Evolutionary conservation across 2,888 invertebrate genomes (phyloP), one percentile per base, ranked within the genome.

Genomic region (Zele albiditarsus): DNA sequence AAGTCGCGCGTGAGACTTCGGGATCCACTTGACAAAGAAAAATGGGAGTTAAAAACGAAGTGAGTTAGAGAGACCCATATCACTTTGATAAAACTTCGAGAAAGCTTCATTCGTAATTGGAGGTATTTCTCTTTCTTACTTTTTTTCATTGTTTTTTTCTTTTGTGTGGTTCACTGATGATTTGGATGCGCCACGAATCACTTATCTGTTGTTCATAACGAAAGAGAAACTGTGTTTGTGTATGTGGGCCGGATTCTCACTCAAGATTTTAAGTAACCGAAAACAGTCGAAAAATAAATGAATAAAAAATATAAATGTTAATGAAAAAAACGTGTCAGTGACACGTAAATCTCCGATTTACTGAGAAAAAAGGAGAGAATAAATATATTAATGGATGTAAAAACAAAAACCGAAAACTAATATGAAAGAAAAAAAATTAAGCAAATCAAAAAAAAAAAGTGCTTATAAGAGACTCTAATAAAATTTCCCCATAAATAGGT

Each of bases 381-480:
- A 60, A 67, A 57, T 67, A 67, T 71, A 71, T 8, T 53, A 53
- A 60, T 74, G 38, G 38, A 62, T 38, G 58, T 66, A 71, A 63
- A 71, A 69, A 72, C 33, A 31, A 65, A 58, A 62, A 68, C 57
- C 23, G 38, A 68, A 60, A 42, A 74, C 27, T 33, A 57, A 53
- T 46, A 58, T 28, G 63, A 62, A 27, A 23, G 57, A 62, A 42
- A 67, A 69, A 20, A 38, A 53, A 75, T 20, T 42, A 67, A 75
- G 53, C 46, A n/a, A 72, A 70, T 42, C 57, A 62, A 72, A 53
- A 62, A 38, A 38, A 58, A 75, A 77, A 75, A 73, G 77, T 76
- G 70, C 58, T 27, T 67, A 76, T 70, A 71, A 80, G 77, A 79
- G 80, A 80, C 80, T 80, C 72, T 80, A 78, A 76, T 80, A 74